Conservation (phyloP, 2,797 vertebrate genomes). For the Micrastur ruficollis region DNA sequence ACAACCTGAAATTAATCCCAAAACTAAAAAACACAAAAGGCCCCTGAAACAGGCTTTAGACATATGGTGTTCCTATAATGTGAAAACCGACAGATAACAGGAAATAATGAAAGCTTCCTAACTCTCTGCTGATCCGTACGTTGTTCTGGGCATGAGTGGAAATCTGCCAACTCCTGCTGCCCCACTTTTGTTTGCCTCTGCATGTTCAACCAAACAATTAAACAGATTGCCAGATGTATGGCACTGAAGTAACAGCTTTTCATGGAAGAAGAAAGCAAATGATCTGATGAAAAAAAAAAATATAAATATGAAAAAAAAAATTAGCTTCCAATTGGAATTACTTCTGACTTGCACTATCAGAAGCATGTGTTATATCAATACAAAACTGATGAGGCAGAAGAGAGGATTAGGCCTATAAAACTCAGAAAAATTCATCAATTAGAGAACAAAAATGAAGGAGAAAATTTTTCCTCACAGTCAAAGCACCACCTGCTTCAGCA, state of each 20-base stretch:
- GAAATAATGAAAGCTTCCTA: conserved; percentile 12
- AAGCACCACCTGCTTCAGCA: neutral
- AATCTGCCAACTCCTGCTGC: neutral
- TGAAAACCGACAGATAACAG: conserved; percentile 12
- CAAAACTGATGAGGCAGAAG: neutral
- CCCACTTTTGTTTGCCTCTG: neutral
- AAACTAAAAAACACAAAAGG: neutral
- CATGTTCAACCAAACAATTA: neutral
- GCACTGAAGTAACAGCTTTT: neutral
- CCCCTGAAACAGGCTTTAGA: neutral
- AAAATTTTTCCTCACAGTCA: neutral
- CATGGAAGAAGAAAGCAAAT: neutral
- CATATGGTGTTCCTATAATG: neutral
- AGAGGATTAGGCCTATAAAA: neutral
- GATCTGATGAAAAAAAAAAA: neutral
- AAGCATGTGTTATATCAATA: neutral
- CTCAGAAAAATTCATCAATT: neutral
- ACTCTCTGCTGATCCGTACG: neutral
- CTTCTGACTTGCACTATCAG: neutral
- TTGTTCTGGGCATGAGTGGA: neutral
- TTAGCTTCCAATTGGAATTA: neutral
- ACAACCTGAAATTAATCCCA: conserved; percentile 23
- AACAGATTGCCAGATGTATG: neutral
- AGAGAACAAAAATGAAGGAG: neutral
- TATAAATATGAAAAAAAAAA: neutral